Evolutionary conservation across 2,888 invertebrate genomes (phyloP).

Genomic region (Argynnis bischoffii): DNA sequence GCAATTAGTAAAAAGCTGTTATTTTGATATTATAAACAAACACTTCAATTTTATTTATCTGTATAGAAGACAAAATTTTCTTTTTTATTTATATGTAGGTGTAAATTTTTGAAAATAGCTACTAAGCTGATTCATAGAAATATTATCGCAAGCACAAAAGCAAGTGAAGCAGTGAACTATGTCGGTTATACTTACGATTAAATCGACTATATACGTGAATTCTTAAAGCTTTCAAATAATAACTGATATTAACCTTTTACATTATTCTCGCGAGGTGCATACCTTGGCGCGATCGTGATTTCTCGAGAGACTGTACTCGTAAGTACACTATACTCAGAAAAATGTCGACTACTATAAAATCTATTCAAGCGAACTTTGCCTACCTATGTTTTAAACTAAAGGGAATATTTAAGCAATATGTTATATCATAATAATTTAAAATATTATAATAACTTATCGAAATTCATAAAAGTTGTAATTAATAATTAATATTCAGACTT

Average conservation of each 20-base stretch:
- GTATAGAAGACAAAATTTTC: too few relatives aligned
- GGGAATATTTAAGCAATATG: neutral
- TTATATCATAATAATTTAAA: too few relatives aligned
- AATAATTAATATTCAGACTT: too few relatives aligned
- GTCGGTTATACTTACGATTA: neutral
- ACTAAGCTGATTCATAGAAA: too few relatives aligned
- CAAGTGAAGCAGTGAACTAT: neutral
- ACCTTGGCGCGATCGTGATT: slow-evolving; percentile 31
- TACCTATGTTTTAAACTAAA: neutral
- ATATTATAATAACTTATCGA: too few relatives aligned
- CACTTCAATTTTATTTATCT: too few relatives aligned
- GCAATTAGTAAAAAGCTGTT: too few relatives aligned
- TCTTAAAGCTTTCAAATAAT: slow-evolving; percentile 24
- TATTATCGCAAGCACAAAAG: neutral
- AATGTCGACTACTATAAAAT: slow-evolving; percentile 24
- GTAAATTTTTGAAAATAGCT: too few relatives aligned
- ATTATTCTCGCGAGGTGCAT: slow-evolving; percentile 26
- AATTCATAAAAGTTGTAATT: too few relatives aligned
- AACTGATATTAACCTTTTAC: slow-evolving; percentile 27
- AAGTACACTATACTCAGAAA: slow-evolving; percentile 22
- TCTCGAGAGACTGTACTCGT: slow-evolving; percentile 17
- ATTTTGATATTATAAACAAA: too few relatives aligned
- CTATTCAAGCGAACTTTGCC: slow-evolving; percentile 2
- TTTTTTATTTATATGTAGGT: too few relatives aligned
- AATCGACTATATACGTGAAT: neutral